Evolutionary conservation across 2,113 vertebrate genomes (phyloP).

Genomic region (Phasianus colchicus): DNA sequence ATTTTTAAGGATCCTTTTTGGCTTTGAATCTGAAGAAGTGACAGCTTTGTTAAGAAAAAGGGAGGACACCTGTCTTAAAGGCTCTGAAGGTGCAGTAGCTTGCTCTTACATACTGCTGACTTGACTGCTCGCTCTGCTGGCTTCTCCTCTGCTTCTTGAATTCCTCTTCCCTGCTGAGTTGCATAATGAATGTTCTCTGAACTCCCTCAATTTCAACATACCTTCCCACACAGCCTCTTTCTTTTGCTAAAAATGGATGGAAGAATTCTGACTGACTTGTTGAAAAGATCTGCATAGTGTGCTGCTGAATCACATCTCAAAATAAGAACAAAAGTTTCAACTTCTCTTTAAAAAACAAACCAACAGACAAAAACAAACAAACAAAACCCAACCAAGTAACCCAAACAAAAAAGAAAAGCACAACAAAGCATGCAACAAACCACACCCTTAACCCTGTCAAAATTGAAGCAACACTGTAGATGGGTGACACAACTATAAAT

Average conservation of each 20-base stretch:
- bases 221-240: constrained; percentile 46
- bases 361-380: not conserved
- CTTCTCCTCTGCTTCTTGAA: not conserved
- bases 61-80: not conserved
- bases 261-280: not conserved
- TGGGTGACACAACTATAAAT: not conserved
- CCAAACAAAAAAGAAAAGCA: not conserved
- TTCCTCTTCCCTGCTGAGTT: constrained; percentile 34
- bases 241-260: constrained; percentile 38
- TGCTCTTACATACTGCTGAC: not conserved
- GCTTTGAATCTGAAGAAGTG: constrained; percentile 1
- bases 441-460: accelerated
- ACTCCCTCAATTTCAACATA: constrained; percentile 47
- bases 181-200: constrained; percentile 44
- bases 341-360: not conserved
- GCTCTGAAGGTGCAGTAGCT: not conserved
- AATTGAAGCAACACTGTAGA: not conserved
- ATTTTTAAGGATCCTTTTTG: not conserved
- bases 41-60: not conserved
- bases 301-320: constrained; percentile 23
- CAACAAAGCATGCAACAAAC: not conserved
- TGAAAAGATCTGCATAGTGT: not conserved
- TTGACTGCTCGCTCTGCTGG: constrained; percentile 42
- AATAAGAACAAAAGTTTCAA: no score
- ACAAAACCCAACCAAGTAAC: no score